Evolutionary conservation across 2,888 invertebrate species (phyloP).

Genomic region (Silvanus unidentatus): DNA sequence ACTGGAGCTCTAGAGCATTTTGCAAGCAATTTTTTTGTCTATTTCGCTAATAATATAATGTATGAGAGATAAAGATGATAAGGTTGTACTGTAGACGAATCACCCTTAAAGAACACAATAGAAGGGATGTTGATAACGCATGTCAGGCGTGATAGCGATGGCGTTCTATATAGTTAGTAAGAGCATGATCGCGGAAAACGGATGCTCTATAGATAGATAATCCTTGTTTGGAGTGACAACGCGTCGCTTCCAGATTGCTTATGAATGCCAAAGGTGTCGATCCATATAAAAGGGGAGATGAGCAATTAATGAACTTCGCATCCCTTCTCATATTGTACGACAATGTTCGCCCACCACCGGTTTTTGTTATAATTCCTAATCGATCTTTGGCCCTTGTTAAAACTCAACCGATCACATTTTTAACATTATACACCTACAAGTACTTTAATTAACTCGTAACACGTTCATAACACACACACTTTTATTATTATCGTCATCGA

Average conservation of each 20-base stretch:
- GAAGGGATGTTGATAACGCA: constrained; percentile 29
- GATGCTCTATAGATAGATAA: constrained; percentile 29
- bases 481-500: too few relatives aligned
- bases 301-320: constrained; percentile 43
- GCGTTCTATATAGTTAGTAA: background rate
- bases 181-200: constrained; percentile 10
- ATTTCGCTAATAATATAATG: too few relatives aligned
- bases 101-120: constrained; percentile 28
- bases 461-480: too few relatives aligned
- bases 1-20: too few relatives aligned
- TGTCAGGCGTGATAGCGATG: constrained; percentile 25
- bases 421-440: too few relatives aligned
- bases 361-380: constrained; percentile 10
- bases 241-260: constrained; percentile 44
- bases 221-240: constrained; percentile 41
- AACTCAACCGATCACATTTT: background rate
- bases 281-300: constrained; percentile 42
- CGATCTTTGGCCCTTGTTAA: background rate
- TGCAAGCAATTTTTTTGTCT: too few relatives aligned
- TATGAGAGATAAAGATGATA: constrained; percentile 32
- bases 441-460: too few relatives aligned
- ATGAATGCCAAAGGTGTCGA: constrained; percentile 46
- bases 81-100: constrained; percentile 24
- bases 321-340: background rate
- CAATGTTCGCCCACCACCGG: constrained; percentile 7